A percentile compares a stretch with the other conserved stretches of the same genome.
Evolutionary conservation across 2,888 invertebrate genomes (phyloP).

Genomic region (Caenorhabditis sp.): DNA sequence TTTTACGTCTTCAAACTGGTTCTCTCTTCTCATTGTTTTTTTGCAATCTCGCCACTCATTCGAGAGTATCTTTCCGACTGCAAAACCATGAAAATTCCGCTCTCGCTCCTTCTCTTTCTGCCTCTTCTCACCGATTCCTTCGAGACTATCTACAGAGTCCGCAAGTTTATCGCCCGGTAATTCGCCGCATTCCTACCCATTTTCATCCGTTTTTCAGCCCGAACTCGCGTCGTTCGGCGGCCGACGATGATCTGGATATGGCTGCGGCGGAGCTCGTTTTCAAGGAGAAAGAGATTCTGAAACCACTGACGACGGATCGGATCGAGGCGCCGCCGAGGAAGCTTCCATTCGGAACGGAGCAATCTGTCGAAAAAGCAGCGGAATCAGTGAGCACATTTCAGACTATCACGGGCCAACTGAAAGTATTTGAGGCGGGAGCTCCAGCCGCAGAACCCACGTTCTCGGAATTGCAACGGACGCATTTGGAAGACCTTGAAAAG

Average conservation of each 20-base stretch:
- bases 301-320: constrained; percentile 6
- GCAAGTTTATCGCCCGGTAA: constrained; percentile 19
- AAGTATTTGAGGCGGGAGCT: constrained; percentile 28
- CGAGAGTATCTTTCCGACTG: too few relatives aligned
- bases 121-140: not conserved
- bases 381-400: not conserved
- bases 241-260: constrained; percentile 50
- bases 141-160: constrained; percentile 18
- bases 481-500: constrained; percentile 26
- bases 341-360: constrained; percentile 43
- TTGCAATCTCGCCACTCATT: constrained; percentile 9
- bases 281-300: constrained; percentile 40
- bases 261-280: constrained; percentile 54
- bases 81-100: constrained; percentile 11
- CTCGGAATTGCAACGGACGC: constrained; percentile 21
- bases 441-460: constrained; percentile 41
- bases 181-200: too few relatives aligned
- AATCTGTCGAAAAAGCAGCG: constrained; percentile 9
- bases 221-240: constrained; percentile 18
- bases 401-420: too few relatives aligned
- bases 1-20: constrained; percentile 38
- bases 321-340: constrained; percentile 36
- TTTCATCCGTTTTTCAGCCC: constrained; percentile 11
- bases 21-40: constrained; percentile 12
- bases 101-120: constrained; percentile 6